Evolutionary conservation across 2,797 vertebrate genomes (phyloP).

Genomic region (Xenentodon cancila): DNA sequence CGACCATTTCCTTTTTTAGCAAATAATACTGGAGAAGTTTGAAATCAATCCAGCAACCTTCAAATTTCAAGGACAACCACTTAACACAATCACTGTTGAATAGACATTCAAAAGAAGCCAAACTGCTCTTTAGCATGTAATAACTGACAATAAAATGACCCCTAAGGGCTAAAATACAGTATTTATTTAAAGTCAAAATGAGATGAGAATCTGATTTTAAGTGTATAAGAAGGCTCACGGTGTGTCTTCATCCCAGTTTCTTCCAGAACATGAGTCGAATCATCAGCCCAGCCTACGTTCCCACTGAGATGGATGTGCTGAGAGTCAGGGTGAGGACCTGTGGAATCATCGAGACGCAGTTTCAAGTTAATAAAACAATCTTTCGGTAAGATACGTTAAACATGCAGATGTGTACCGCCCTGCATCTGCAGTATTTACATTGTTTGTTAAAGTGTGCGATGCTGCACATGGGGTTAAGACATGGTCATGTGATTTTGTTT

Average conservation of each 20-base stretch:
- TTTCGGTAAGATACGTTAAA: constrained; percentile 72
- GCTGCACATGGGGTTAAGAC: background rate
- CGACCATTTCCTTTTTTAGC: too few relatives aligned
- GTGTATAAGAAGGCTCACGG: background rate
- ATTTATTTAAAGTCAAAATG: too few relatives aligned
- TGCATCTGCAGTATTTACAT: too few relatives aligned
- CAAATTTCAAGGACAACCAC: too few relatives aligned
- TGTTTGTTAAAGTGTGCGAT: background rate
- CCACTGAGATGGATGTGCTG: constrained; percentile 77
- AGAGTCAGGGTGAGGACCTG: constrained; percentile 80
- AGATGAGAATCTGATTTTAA: background rate
- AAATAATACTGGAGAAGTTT: too few relatives aligned
- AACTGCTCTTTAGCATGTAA: too few relatives aligned
- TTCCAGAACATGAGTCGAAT: constrained; percentile 81
- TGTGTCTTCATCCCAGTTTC: constrained; percentile 65
- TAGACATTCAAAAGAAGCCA: too few relatives aligned
- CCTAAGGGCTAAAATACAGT: too few relatives aligned
- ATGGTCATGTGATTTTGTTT: too few relatives aligned
- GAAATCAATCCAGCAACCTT: too few relatives aligned
- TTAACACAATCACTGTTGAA: too few relatives aligned
- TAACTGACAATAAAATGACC: too few relatives aligned
- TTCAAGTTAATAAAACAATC: constrained; percentile 65
- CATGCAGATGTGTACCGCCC: background rate
- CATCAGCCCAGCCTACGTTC: constrained; percentile 76
- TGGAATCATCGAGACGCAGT: constrained; percentile 81